Evolutionary conservation across 1,140 invertebrate genomes (phyloP).

Genomic region (Neotoxoptera formosana): DNA sequence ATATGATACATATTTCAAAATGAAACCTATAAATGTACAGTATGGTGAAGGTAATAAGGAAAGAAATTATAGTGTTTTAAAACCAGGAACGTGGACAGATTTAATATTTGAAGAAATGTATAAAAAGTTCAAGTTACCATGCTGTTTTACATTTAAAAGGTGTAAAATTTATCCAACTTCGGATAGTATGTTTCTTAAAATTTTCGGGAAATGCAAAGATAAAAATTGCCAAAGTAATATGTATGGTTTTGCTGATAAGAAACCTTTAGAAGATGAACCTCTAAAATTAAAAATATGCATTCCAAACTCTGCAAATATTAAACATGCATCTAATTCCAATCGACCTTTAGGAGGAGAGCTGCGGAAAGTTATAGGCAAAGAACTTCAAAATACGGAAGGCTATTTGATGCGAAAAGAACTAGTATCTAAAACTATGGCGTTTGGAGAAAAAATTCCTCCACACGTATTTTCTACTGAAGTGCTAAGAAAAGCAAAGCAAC

Average conservation of each 20-base stretch:
- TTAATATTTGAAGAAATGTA: not conserved
- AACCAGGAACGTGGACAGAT: not conserved
- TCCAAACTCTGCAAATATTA: not conserved
- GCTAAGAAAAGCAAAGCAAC: no score
- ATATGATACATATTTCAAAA: not conserved
- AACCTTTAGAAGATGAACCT: not conserved
- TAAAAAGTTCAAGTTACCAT: not conserved
- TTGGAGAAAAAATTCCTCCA: not conserved
- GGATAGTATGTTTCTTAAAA: not conserved
- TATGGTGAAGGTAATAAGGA: not conserved
- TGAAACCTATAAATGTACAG: not conserved
- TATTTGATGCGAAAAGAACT: no score
- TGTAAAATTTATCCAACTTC: not conserved
- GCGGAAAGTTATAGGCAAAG: no score
- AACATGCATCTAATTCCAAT: no score
- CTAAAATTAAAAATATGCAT: not conserved
- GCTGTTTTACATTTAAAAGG: not conserved
- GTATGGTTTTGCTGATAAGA: not conserved
- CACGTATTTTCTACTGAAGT: no score
- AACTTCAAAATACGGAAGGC: no score
- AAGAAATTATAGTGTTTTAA: not conserved
- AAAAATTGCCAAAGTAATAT: not conserved
- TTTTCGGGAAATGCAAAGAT: not conserved
- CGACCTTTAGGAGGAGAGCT: no score
- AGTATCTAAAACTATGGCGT: not conserved